Base-by-base conservation (phyloP, 2,888 invertebrate genomes). In the Andrena dorsata region DNA sequence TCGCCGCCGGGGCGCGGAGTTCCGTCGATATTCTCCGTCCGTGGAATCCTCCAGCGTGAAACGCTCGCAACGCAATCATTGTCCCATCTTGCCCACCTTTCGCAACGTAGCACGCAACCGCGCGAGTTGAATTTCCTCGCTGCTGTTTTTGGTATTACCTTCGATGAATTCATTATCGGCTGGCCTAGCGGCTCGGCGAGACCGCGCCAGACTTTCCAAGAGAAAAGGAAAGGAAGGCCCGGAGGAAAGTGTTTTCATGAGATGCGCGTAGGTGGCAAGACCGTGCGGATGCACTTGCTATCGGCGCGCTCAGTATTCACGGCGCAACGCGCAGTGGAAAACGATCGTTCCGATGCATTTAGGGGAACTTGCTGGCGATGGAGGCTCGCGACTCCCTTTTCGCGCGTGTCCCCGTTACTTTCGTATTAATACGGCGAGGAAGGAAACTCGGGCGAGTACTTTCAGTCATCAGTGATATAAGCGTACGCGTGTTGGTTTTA, bases 281-380 rank as follows among this genome's bases (percentile, higher is more conserved):
- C 30, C 49, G 63, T 20, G 28, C 13, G 41, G 51, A 72, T 74
- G 68, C 73, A 56, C 73, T 74, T 32, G 73, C 65, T 65, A 77
- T 77, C 74, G 56, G 58, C 63, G 73, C 64, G 77, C 28, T 47
- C 65, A 73, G 73, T 49, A 32, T 68, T 68, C 61, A 66, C 66
- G 78, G 61, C 30, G 68, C 68, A 47, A 63, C 75, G 68, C 66
- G 74, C 49, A 10, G 49, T 60, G 47, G 41, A 41, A 76, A 65
- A 72, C 61, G 64, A 60, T 71, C 76, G 71, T 76, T 76, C 65
- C 41, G 70, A 72, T 63, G 76, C 66, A 61, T 76, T 79, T 63
- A 47, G 53, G 65, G 75, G 47, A 41, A 35, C 65, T 60, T 2
- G 28, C 35, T 10, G 32, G 41, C 28, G 10, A 5, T n/a, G 53